Conservation (phyloP, 2,113 vertebrate genomes). For the Merops nubicus region DNA sequence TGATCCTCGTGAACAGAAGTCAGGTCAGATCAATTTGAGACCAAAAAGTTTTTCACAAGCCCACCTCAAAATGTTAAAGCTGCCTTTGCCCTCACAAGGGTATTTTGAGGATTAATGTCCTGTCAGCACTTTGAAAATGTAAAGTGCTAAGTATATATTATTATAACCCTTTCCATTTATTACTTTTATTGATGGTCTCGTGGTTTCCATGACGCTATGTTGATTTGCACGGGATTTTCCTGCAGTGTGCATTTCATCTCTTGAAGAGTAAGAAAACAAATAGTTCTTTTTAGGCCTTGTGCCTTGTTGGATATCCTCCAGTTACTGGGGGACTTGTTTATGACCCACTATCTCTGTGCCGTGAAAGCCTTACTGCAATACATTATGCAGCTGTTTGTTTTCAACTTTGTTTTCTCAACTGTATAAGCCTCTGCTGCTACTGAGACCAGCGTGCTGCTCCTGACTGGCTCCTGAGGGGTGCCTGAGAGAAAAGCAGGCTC, state of each 20-base stretch:
- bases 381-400: constrained; percentile 62
- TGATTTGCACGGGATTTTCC: constrained; percentile 62
- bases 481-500: background rate
- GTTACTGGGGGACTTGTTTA: constrained; percentile 67
- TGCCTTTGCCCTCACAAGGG: constrained; percentile 24
- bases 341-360: constrained; percentile 56
- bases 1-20: background rate
- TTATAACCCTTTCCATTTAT: constrained; percentile 67
- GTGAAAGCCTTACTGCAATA: constrained; percentile 51
- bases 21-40: background rate
- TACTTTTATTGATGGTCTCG: constrained; percentile 58
- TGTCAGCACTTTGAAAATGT: constrained; percentile 65
- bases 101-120: constrained; percentile 63
- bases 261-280: constrained; percentile 53
- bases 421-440: constrained; percentile 46
- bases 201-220: constrained; percentile 62
- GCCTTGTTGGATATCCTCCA: constrained; percentile 53
- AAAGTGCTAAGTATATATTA: constrained; percentile 68
- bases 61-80: constrained; percentile 32
- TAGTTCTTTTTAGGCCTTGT: constrained; percentile 56
- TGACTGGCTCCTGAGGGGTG: background rate
- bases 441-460: background rate
- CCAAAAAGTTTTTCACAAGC: background rate
- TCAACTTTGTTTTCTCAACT: constrained; percentile 68
- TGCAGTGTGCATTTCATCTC: constrained; percentile 62